These are phyloP conservation scores for Heterodera filipjevi DNA, from an alignment of 2,888 invertebrate species.

Conservation along the genomic window DNA sequence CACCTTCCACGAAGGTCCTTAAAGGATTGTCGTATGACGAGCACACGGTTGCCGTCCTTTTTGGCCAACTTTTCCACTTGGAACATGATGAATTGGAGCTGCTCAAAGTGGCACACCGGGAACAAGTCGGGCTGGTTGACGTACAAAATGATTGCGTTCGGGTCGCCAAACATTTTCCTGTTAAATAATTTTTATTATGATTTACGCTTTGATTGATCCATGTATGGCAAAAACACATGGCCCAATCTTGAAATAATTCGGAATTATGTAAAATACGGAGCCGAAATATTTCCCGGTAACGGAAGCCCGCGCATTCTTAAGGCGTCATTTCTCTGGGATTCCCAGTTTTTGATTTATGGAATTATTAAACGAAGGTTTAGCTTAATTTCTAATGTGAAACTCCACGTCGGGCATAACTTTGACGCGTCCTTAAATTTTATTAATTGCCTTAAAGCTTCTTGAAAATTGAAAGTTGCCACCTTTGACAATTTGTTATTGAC, in stretches of 20 bases:
- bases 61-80: conserved; percentile 16
- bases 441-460: too few species aligned
- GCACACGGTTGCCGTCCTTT: conserved; percentile 13
- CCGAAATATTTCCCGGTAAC: too few species aligned
- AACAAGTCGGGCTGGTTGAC: conserved; percentile 26
- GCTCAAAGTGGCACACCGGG: conserved; percentile 30
- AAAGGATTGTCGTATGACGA: background rate
- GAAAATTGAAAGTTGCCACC: background rate
- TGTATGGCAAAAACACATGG: background rate
- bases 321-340: too few species aligned
- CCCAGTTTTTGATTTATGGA: too few species aligned
- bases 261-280: too few species aligned
- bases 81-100: conserved; percentile 22
- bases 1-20: conserved; percentile 15
- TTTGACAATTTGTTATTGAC: background rate
- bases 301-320: too few species aligned
- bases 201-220: background rate
- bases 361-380: too few species aligned
- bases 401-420: too few species aligned
- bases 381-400: too few species aligned
- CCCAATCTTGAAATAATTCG: too few species aligned
- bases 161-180: conserved; percentile 20
- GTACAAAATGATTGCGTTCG: conserved; percentile 16
- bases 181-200: background rate
- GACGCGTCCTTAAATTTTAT: too few species aligned